Evolutionary conservation across 2,888 invertebrate species (phyloP).

Genomic region (Sympetrum striolatum): DNA sequence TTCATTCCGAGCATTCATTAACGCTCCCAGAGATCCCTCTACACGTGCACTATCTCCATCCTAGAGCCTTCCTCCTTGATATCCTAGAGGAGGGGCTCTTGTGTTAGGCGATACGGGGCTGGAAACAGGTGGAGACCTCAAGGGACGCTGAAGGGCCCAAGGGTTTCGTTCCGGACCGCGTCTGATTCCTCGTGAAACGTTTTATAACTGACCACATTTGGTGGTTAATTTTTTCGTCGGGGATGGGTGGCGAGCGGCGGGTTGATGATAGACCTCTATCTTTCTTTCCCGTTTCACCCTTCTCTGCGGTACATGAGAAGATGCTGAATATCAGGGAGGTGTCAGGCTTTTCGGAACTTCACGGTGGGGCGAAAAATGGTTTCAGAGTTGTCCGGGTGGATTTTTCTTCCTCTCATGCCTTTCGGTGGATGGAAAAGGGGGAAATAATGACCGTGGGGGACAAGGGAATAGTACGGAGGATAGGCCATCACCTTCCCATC

Average conservation of each 20-base stretch:
- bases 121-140: constrained; percentile 15
- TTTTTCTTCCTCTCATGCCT: background rate
- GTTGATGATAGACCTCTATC: background rate
- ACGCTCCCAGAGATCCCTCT: background rate
- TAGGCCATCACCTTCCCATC: background rate
- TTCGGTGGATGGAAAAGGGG: background rate
- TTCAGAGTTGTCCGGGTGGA: background rate
- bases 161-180: background rate
- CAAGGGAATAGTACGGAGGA: background rate
- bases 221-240: background rate
- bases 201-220: background rate
- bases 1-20: background rate
- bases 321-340: background rate
- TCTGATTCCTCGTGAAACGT: background rate
- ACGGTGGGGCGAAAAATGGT: background rate
- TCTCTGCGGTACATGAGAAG: background rate
- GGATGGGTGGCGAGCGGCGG: background rate
- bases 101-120: background rate
- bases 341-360: background rate
- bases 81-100: background rate
- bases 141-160: background rate
- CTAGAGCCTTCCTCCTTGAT: background rate
- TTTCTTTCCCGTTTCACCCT: background rate
- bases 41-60: background rate
- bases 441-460: background rate